These are phyloP conservation scores for Serrognathus titanus DNA, from an alignment of 2,888 invertebrate species.

Conservation along the genomic window DNA sequence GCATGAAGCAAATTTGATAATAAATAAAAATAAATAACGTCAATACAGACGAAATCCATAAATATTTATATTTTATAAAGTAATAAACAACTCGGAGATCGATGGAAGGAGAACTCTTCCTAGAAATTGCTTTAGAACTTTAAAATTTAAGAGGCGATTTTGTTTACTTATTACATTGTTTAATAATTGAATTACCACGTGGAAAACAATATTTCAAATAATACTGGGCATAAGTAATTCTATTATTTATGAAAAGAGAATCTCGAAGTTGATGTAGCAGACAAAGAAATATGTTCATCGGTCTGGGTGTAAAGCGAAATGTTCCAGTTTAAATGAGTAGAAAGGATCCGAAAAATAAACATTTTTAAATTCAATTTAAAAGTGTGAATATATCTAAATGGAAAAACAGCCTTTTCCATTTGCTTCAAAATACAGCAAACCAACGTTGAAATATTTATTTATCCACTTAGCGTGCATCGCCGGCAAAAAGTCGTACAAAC, in stretches of 20 bases:
- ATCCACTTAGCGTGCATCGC: constrained; percentile 37
- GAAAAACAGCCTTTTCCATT: constrained; percentile 32
- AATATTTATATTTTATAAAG: constrained; percentile 46
- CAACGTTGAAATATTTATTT: constrained; percentile 40
- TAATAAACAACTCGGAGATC: constrained; percentile 36
- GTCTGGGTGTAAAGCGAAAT: neutral
- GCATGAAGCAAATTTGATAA: constrained; percentile 52
- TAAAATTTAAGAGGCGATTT: constrained; percentile 33
- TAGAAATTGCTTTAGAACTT: constrained; percentile 22
- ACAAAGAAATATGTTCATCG: neutral
- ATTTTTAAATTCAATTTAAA: constrained; percentile 10
- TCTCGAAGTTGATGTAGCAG: neutral
- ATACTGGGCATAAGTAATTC: too few species aligned
- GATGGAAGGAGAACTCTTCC: constrained; percentile 20
- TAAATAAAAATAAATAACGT: constrained; percentile 51
- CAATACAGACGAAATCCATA: constrained; percentile 43
- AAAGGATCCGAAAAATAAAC: constrained; percentile 3
- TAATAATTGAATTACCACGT: constrained; percentile 1
- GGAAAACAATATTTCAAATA: too few species aligned
- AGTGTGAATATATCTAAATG: constrained; percentile 8
- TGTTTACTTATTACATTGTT: constrained; percentile 33
- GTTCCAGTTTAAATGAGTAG: neutral
- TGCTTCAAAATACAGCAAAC: constrained; percentile 36
- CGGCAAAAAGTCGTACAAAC: constrained; percentile 12
- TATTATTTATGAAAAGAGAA: too few species aligned